Base-by-base conservation (phyloP, 2,888 invertebrate species). In the Dryomyza anilis region DNA sequence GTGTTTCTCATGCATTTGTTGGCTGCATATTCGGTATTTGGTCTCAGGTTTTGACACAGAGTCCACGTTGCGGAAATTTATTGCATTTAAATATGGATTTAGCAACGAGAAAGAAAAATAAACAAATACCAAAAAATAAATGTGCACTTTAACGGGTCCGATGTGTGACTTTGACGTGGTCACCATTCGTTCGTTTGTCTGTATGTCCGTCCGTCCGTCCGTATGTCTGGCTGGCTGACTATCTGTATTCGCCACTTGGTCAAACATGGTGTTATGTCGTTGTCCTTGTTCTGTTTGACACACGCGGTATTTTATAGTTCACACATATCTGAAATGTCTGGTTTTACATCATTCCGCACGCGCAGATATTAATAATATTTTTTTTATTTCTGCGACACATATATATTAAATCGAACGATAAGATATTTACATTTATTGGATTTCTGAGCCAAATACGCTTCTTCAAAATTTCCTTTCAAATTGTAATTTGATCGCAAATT, bases 261-360 rank as follows among this genome's bases (percentile, higher is more conserved):
- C 21, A 50, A 23, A 50, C 48, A 50, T 50, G 48, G 19, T 50
- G 48, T 50, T 12, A 10, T 21, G 48, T 21, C 48, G 48, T 50
- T 50, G 48, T 50, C 48, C 48, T 50, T 19, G 48, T 50, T 50
- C 23, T 14, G 21, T 50, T 50, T 50, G 48, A 50, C 48, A 50
- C 12, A 16, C 12, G 43, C 43, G 43, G n/a, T 43, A 12, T 43
- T 43, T 43, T 8, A 16, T 43, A 16, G 12, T 12, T 12, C 12
- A 33, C 33, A 5, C 6, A n/a, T n/a, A n/a, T n/a, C n/a, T n/a
- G n/a, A n/a, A n/a, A n/a, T n/a, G n/a, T n/a, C n/a, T n/a, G n/a
- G n/a, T n/a, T n/a, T n/a, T n/a, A n/a, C n/a, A n/a, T n/a, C n/a
- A n/a, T n/a, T n/a, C n/a, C n/a, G n/a, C n/a, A n/a, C n/a, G n/a